phyloP scores from a whole-genome alignment of 2,797 vertebrate genomes.

The Triplophysa yarkandensis region DNA sequence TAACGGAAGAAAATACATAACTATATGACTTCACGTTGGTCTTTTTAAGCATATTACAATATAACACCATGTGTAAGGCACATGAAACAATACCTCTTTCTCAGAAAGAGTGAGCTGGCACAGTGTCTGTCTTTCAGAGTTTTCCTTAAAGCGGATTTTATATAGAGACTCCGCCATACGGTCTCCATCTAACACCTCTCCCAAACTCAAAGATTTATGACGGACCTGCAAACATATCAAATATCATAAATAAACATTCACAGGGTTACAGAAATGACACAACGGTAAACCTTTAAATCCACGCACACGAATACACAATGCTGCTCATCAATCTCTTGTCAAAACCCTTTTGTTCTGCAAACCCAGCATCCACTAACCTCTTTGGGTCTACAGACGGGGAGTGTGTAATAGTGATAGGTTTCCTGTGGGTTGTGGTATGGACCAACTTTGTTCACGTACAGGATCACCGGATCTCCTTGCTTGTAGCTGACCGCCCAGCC shows the following conservation, averaged over 20 bases:
- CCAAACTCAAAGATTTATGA: constrained; percentile 89
- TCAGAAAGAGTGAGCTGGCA: constrained; percentile 84
- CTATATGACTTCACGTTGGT: too few relatives aligned
- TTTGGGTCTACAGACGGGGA: constrained; percentile 88
- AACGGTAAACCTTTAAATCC: not conserved
- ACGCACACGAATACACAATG: constrained; percentile 13
- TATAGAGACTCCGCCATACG: constrained; percentile 92
- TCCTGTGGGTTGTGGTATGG: constrained; percentile 95
- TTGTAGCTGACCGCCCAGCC: constrained; percentile 77
- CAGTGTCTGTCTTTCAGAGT: constrained; percentile 77
- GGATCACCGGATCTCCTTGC: constrained; percentile 80
- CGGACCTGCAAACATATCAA: constrained; percentile 68
- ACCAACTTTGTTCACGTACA: constrained; percentile 95
- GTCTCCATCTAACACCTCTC: constrained; percentile 91
- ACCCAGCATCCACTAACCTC: constrained; percentile 76
- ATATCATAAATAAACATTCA: not conserved
- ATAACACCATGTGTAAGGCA: not conserved
- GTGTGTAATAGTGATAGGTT: constrained; percentile 93
- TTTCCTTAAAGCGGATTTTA: constrained; percentile 82
- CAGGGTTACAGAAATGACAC: not conserved
- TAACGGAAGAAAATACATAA: not conserved
- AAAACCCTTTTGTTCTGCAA: too few relatives aligned
- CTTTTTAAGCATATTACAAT: not conserved
- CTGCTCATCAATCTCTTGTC: not conserved
- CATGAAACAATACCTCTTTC: constrained; percentile 69